phyloP scores from a whole-genome alignment of 1,140 invertebrate genomes.

The Zaprionus lachaisei region DNA sequence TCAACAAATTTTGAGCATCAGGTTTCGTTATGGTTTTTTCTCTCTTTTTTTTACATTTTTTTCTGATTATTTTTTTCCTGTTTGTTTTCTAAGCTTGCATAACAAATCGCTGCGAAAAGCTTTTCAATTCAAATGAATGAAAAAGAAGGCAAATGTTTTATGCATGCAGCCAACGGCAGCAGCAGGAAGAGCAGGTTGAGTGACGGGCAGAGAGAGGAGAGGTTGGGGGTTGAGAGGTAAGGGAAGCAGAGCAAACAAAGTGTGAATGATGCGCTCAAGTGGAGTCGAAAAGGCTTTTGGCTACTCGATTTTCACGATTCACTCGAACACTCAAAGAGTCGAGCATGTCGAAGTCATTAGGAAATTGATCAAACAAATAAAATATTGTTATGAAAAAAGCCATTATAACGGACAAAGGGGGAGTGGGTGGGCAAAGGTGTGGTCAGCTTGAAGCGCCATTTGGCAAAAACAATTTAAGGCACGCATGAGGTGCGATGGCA shows the following conservation, averaged over 20 bases:
- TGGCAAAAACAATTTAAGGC: slow-evolving; percentile 48
- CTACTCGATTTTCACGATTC: slow-evolving; percentile 34
- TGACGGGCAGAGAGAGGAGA: slow-evolving; percentile 2
- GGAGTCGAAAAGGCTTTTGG: slow-evolving; percentile 34
- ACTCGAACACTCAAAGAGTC: slow-evolving; percentile 23
- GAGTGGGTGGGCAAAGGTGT: slow-evolving; percentile 5
- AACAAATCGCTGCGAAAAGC: slow-evolving; percentile 79
- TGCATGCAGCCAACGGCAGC: slow-evolving; percentile 55
- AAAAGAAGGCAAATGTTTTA: slow-evolving; percentile 73
- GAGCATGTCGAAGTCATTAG: slow-evolving; percentile 41
- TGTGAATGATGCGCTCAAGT: slow-evolving; percentile 70
- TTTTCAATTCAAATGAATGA: slow-evolving; percentile 81
- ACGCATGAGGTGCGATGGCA: slow-evolving; percentile 54
- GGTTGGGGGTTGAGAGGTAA: not conserved
- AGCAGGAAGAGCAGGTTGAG: not conserved
- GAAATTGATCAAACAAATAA: slow-evolving; percentile 47
- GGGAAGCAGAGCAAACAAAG: slow-evolving; percentile 59
- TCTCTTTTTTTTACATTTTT: slow-evolving; percentile 39
- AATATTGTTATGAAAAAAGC: slow-evolving; percentile 66
- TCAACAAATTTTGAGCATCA: slow-evolving; percentile 76
- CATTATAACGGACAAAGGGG: slow-evolving; percentile 47
- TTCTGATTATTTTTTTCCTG: slow-evolving; percentile 47
- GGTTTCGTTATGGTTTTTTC: slow-evolving; percentile 66
- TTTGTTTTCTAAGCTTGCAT: slow-evolving; percentile 81
- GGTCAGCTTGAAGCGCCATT: slow-evolving; percentile 51